Base-by-base conservation (phyloP, 1,140 invertebrate genomes). In the Eriosoma lanigerum region DNA sequence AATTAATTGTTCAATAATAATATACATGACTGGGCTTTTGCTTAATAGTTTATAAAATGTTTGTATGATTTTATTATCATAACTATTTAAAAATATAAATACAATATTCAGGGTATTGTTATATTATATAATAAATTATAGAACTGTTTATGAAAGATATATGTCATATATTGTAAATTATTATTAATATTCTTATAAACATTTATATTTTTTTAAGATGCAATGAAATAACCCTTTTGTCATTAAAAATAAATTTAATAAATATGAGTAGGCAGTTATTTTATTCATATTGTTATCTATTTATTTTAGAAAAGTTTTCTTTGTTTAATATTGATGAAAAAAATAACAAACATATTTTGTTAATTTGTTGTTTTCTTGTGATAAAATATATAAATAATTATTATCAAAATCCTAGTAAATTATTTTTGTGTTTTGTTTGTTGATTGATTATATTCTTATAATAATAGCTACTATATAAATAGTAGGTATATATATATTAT, bases 281-380 rank as follows among this genome's bases (percentile, higher is more conserved):
- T 70, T 70, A 70, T 50, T 70, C 44, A 26, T 70, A 46, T 58
- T 12, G 44, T 70, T 70, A 70, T 15, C 44, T 70, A 48, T 70
- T 68, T 48, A 70, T 48, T 70, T 50, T 8, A 70, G 24, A 26
- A 24, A 10, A 26, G 0, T 56, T 26, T 48, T 8, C 44, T 70
- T 48, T 70, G 46, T 70, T n/a, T n/a, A n/a, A 70, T 70, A 70
- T 26, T 68, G 21, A 38, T 4, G 3, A 38, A 2, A 68, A 21
- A 24, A 68, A 46, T 70, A 26, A 70, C 44, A 9, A 68, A 46
- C 4, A 68, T 46, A 48, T 70, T 48, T 70, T 70, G 46, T 70
- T 70, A 26, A 50, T 70, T 26, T 50, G 46, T 70, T 70, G 17
- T 70, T 70, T 26, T 26, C 3, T 70, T 70, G 66, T 70, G 66